Percentiles rank a stretch among this genome's conserved stretches.
Evolutionary conservation across 2,797 vertebrate genomes (phyloP).

Genomic region (Squalus acanthias): DNA sequence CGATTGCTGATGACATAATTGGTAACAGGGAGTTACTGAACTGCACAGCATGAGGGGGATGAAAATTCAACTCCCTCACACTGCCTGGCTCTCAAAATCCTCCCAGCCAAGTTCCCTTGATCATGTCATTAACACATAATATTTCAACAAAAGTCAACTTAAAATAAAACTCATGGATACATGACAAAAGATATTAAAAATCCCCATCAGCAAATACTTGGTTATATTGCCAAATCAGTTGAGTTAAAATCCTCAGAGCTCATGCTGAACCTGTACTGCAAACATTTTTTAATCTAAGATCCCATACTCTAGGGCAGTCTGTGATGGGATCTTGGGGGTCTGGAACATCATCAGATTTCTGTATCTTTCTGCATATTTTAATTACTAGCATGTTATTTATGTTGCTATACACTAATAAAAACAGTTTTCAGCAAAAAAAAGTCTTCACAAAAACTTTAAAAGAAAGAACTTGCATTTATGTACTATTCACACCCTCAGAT

Average conservation of each 20-base stretch:
- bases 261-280: not conserved
- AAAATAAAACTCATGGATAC: not conserved
- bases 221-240: not conserved
- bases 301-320: not conserved
- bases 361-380: not conserved
- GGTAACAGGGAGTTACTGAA: not conserved
- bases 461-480: not conserved
- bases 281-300: not conserved
- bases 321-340: not conserved
- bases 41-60: not conserved
- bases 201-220: not conserved
- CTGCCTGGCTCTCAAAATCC: not conserved
- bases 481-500: not conserved
- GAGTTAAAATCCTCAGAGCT: not conserved
- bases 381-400: not conserved
- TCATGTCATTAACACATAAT: not conserved
- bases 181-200: not conserved
- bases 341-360: not conserved
- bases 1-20: not conserved
- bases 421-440: not conserved
- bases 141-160: constrained; percentile 3
- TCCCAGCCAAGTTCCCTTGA: not conserved
- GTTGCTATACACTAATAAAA: not conserved
- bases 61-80: not conserved
- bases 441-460: not conserved